Percentiles rank a stretch among this genome's conserved stretches.
These are phyloP conservation scores for Gasterosteus nipponicus DNA, from an alignment of 2,113 vertebrate species.

Conservation along the genomic window DNA sequence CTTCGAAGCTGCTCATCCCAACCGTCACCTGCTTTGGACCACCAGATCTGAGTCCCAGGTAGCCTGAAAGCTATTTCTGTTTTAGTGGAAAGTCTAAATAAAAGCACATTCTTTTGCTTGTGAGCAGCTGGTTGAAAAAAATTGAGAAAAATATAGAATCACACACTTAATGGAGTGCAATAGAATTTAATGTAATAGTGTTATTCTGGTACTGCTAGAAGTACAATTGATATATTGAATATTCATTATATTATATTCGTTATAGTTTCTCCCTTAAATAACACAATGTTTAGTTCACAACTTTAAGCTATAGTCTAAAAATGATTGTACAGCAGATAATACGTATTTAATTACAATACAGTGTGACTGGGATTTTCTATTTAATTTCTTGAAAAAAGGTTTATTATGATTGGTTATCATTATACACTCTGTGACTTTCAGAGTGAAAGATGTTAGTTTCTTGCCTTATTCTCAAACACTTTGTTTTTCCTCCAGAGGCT, in stretches of 20 bases:
- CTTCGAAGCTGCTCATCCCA: slow-evolving; percentile 88
- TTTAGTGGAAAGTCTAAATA: not conserved
- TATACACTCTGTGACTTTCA: not conserved
- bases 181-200: not conserved
- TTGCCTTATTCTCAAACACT: not conserved
- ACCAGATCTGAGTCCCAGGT: slow-evolving; percentile 93
- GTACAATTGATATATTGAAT: not conserved
- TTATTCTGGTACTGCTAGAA: not conserved
- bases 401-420: not conserved
- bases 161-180: not conserved
- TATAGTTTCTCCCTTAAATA: not conserved
- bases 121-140: not conserved
- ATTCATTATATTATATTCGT: not conserved
- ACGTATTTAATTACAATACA: not conserved
- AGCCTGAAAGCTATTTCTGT: not conserved
- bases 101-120: not conserved
- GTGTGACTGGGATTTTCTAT: not conserved
- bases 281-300: not conserved
- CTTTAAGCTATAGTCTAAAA: not conserved
- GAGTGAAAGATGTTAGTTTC: not conserved
- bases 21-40: slow-evolving; percentile 83
- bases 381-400: not conserved
- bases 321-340: not conserved
- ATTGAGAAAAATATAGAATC: not conserved
- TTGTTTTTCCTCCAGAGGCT: not conserved